A percentile compares a stretch with the other conserved stretches of the same genome.
Evolutionary conservation across 2,797 vertebrate genomes (phyloP).

Genomic region (Megaceryle alcyon): DNA sequence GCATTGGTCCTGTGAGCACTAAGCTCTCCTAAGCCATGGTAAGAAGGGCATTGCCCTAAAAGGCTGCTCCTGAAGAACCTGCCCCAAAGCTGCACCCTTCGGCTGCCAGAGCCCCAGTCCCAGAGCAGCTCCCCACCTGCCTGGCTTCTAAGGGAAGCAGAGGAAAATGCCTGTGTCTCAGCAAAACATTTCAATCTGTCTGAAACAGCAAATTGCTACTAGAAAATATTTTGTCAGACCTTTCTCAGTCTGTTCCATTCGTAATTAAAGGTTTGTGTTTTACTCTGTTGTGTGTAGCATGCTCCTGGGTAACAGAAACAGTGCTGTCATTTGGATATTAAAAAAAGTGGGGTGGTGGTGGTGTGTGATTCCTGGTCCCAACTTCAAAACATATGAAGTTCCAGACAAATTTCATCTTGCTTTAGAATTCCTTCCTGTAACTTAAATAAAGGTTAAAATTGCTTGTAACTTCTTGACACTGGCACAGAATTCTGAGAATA

Average conservation of each 20-base stretch:
- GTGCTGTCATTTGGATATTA: background rate
- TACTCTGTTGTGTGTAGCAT: background rate
- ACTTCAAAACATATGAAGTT: background rate
- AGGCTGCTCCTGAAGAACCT: background rate
- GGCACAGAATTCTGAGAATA: background rate
- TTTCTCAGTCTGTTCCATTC: background rate
- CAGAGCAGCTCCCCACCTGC: background rate
- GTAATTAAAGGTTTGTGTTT: background rate
- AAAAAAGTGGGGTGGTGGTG: fast-evolving
- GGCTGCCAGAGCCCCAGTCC: background rate
- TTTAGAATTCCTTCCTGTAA: background rate
- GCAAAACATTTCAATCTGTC: background rate
- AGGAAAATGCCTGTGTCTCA: background rate
- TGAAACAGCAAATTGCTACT: background rate
- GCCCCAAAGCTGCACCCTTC: background rate
- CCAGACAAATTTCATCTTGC: background rate
- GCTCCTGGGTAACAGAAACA: background rate
- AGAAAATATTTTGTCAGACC: background rate
- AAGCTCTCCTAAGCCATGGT: background rate
- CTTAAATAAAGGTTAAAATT: background rate
- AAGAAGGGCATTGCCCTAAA: background rate
- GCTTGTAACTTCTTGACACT: background rate
- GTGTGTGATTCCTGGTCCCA: fast-evolving
- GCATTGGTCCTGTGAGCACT: background rate
- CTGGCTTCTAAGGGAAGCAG: background rate